Evolutionary conservation across 2,888 invertebrate genomes (phyloP), one percentile per base, ranked within the genome.

Genomic region (Hypolimnas misippus): DNA sequence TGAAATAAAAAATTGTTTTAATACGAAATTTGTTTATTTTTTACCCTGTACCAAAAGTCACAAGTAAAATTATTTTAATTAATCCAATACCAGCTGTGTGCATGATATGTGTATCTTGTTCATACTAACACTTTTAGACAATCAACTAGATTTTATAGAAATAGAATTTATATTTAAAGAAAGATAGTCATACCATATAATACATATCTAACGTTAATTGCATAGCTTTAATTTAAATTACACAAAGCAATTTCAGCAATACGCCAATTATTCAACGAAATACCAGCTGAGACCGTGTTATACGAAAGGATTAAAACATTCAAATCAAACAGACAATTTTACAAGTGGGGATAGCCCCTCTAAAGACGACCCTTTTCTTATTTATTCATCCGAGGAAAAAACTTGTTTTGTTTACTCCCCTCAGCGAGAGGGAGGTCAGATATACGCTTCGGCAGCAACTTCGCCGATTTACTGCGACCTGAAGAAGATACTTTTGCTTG

Each of bases 361-460:
- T 69, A 70, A 73, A 70, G 77, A 77, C 85, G 78, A 84, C 89
- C 88, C 88, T 83, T 79, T 81, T 85, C 88, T 91, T 90, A 89
- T 90, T 91, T 92, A 92, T 92, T 91, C 89, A 91, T 90, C 86
- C 81, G 85, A 79, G 82, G 84, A 87, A 87, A 86, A 88, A 91
- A 86, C 83, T 89, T 90, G 89, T 87, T 90, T 90, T 90, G 90
- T 90, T 89, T 87, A 86, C 85, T 84, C 83, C 79, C 83, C 81
- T 76, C 65, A n/a, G 42, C 10, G 71, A 65, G 73, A 76, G 77
- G 76, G 78, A 78, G 70, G 83, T 80, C 81, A 83, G 75, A 76
- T 79, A 78, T 79, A 78, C 76, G 82, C 79, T 77, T 68, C 73
- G 73, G 73, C 69, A 78, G 83, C 81, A 80, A 82, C 73, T 82